Percentiles rank a stretch among this genome's conserved stretches.
phyloP scores from a whole-genome alignment of 1,140 invertebrate genomes.

The Drosophila virilis region DNA sequence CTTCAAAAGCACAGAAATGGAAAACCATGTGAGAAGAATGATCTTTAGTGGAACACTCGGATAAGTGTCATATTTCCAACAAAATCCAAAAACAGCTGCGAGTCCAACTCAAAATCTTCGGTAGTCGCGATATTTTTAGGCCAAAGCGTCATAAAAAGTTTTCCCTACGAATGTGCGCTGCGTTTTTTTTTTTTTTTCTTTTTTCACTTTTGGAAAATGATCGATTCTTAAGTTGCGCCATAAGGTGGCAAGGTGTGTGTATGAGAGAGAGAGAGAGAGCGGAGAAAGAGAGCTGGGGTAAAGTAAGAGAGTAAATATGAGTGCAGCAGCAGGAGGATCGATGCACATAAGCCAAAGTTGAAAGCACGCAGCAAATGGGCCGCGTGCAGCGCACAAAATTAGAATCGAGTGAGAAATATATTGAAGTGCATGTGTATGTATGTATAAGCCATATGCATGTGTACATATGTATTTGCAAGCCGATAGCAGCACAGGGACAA shows the following conservation, averaged over 20 bases:
- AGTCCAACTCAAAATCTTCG: conserved; percentile 52
- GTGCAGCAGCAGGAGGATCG: neutral
- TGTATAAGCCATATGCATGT: neutral
- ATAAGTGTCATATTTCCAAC: conserved; percentile 22
- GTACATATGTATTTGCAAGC: neutral
- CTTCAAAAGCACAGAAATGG: neutral
- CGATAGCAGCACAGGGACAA: neutral
- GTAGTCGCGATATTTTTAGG: conserved; percentile 51
- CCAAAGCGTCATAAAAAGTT: conserved; percentile 43
- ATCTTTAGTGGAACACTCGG: conserved; percentile 2
- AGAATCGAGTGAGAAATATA: conserved; percentile 9
- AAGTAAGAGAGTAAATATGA: neutral
- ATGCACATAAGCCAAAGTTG: conserved; percentile 48
- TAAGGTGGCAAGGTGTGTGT: conserved; percentile 38
- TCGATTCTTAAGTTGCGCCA: conserved; percentile 49
- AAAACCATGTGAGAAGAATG: neutral
- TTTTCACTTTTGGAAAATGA: conserved; percentile 21
- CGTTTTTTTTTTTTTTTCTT: conserved; percentile 3
- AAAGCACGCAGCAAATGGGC: conserved; percentile 34
- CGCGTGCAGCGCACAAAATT: conserved; percentile 40
- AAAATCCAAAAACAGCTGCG: conserved; percentile 38
- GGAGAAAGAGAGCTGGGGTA: neutral
- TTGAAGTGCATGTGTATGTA: neutral
- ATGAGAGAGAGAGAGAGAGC: neutral
- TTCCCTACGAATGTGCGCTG: conserved; percentile 10